These are phyloP conservation scores for Parochlus steinenii DNA, from an alignment of 2,888 invertebrate species.

Conservation along the genomic window DNA sequence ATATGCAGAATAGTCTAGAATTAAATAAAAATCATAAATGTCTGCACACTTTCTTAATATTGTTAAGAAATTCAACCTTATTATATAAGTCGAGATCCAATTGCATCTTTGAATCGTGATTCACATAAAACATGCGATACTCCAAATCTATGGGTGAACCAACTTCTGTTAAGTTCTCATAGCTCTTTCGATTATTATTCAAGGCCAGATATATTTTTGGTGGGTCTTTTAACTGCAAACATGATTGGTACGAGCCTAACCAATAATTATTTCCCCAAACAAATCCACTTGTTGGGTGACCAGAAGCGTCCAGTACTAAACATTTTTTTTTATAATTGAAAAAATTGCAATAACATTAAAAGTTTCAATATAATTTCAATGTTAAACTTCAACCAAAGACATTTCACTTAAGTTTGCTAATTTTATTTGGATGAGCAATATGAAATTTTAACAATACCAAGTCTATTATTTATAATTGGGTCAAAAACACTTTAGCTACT, in stretches of 20 bases:
- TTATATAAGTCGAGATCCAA: constrained; percentile 6
- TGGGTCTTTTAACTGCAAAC: constrained; percentile 2
- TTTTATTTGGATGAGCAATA: too few relatives aligned
- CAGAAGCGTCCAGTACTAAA: constrained; percentile 31
- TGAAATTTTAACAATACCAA: too few relatives aligned
- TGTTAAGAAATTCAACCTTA: too few relatives aligned
- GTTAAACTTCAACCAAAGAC: too few relatives aligned
- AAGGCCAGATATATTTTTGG: constrained; percentile 4
- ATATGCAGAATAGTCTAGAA: constrained; percentile 7
- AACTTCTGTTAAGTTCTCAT: neutral
- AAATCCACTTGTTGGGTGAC: constrained; percentile 29
- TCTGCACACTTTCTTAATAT: too few relatives aligned
- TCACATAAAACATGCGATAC: constrained; percentile 7
- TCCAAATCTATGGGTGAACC: neutral
- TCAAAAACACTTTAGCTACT: too few relatives aligned
- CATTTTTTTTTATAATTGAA: too few relatives aligned
- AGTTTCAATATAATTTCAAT: too few relatives aligned
- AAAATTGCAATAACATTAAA: too few relatives aligned
- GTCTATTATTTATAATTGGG: too few relatives aligned
- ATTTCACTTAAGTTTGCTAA: too few relatives aligned
- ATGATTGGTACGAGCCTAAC: constrained; percentile 25
- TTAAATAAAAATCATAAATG: too few relatives aligned
- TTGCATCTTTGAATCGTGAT: neutral
- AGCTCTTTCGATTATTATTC: neutral
- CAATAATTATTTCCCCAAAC: constrained; percentile 33